Evolutionary conservation across 2,113 vertebrate species (phyloP), one percentile per base, ranked within the genome.

Genomic region (Alethe castanea): DNA sequence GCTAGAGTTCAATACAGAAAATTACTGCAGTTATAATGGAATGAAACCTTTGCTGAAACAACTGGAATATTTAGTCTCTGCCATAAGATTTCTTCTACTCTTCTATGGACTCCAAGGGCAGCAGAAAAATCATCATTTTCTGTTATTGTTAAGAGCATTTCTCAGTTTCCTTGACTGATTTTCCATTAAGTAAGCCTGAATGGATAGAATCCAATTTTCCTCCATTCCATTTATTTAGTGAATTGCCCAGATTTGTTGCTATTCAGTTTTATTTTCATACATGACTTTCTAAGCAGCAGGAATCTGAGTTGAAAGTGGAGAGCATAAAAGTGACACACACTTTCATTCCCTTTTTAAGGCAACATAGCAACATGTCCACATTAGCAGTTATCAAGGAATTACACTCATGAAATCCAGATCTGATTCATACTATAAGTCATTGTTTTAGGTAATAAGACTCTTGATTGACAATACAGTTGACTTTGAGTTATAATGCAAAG

Each of bases 11-110:
- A 95, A 64, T 79, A 87, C 36, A 69, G n/a, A 60, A 82, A 96
- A 92, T 94, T 95, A 94, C 77, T 81, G 56, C 67, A 52, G 89
- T 86, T 95, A 89, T 35, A 95, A 86, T 36, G 40, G 81, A 97
- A 82, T 2, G 3, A 91, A 94, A 89, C 23, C 48, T 96, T 84
- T 87, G 24, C 74, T 95, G 56, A 87, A 93, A 93, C 74, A 95
- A 94, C 35, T 3, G 3, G 13, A 40, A 47, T 38, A 72, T 86
- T 93, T 61, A 92, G 56, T 56, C 73, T 85, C 79, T 95, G 90
- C 83, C 45, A 35, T 25, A 80, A 78, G 48, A 81, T 87, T 95
- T 94, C 52, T 67, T 92, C 40, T 81, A 35, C 22, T 71, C 14
- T 82, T 84, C 73, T 33, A 35, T 4, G 14, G 64, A 89, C 35